Evolutionary conservation across 2,797 vertebrate species (phyloP).

Genomic region (Macropodus opercularis): DNA sequence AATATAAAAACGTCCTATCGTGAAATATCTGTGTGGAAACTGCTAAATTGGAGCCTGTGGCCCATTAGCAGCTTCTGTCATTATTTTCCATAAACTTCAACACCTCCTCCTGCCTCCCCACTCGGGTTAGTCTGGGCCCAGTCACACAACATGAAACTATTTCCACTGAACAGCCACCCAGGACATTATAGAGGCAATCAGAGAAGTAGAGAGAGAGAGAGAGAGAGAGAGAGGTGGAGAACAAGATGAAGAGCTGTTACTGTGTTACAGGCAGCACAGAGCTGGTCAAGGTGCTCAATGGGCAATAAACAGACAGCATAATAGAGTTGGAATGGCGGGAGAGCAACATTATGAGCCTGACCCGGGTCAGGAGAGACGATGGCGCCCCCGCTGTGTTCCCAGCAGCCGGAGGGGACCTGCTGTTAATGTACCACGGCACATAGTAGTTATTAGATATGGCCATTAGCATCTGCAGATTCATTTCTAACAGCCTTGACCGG

Average conservation of each 20-base stretch:
- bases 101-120: conserved; percentile 18
- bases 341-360: conserved; percentile 38
- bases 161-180: conserved; percentile 49
- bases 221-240: conserved; percentile 17
- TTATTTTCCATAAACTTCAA: conserved; percentile 31
- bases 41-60: conserved; percentile 13
- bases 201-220: conserved; percentile 6
- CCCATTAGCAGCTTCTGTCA: conserved; percentile 36
- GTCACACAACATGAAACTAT: conserved; percentile 53
- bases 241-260: conserved; percentile 40
- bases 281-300: conserved; percentile 44
- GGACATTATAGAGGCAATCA: conserved; percentile 51
- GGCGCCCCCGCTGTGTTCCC: conserved; percentile 12
- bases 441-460: conserved; percentile 30
- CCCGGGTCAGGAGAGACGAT: conserved; percentile 34
- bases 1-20: conserved; percentile 1
- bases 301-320: conserved; percentile 45
- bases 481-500: no score
- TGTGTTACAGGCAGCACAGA: conserved; percentile 18
- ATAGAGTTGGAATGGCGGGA: conserved; percentile 37
- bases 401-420: conserved; percentile 9
- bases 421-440: conserved; percentile 33
- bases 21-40: conserved; percentile 20
- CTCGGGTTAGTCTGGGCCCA: conserved; percentile 39
- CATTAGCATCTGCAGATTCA: no score